Conservation (phyloP, 2,797 vertebrate genomes). For the Eurystomus glaucurus region DNA sequence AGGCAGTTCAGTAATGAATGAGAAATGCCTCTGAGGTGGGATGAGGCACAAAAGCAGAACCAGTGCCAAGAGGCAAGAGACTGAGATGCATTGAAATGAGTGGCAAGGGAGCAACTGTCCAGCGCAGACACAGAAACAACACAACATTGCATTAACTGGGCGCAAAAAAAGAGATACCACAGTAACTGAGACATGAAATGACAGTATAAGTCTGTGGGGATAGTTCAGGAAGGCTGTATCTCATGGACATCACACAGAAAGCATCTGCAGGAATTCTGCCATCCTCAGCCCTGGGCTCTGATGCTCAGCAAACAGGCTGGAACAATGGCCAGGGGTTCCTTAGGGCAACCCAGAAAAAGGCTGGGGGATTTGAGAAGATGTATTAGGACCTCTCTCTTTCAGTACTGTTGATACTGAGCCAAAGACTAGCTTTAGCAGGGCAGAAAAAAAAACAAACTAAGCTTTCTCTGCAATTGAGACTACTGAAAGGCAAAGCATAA, state of each 20-base stretch:
- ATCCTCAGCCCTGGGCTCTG: neutral
- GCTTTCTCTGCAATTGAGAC: neutral
- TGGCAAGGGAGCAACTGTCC: rapidly evolving
- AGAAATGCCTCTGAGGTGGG: neutral
- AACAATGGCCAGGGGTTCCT: neutral
- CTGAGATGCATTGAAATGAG: rapidly evolving
- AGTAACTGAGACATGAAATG: neutral
- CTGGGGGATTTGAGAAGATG: neutral
- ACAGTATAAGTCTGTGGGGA: rapidly evolving
- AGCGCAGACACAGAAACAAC: rapidly evolving
- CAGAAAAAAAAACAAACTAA: neutral
- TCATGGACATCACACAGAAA: neutral
- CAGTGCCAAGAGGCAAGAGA: neutral
- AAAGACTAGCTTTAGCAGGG: neutral
- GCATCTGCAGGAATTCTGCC: neutral
- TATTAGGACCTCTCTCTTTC: neutral
- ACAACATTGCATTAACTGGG: neutral
- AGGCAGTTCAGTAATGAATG: neutral
- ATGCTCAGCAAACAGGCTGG: neutral
- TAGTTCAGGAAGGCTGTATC: neutral
- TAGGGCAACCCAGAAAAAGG: neutral
- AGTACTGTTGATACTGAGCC: neutral
- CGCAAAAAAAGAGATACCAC: neutral
- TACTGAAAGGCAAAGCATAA: neutral
- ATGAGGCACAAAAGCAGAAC: neutral